Percentiles rank a stretch among this genome's conserved stretches.
Conservation (phyloP, 2,888 invertebrate species). For the Ditylenchus weischeri region DNA sequence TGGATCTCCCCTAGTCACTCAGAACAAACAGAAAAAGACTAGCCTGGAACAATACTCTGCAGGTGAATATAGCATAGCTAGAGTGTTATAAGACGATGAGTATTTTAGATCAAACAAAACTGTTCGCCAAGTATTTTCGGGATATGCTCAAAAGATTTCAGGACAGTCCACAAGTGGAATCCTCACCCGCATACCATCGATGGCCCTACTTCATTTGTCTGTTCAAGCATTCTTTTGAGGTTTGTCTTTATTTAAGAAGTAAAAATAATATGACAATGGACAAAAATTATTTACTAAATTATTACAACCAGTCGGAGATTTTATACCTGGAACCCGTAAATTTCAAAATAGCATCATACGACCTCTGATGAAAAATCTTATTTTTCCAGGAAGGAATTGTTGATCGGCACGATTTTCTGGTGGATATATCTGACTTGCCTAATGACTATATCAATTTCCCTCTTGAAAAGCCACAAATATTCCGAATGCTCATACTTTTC, state of each 20-base stretch:
- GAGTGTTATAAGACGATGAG: neutral
- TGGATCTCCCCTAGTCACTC: neutral
- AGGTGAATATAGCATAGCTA: conserved; percentile 9
- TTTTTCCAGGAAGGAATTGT: conserved; percentile 47
- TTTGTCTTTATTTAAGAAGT: neutral
- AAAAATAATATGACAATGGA: neutral
- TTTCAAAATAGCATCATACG: neutral
- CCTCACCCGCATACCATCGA: conserved; percentile 25
- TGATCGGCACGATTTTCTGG: conserved; percentile 53
- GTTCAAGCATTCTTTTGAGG: conserved; percentile 40
- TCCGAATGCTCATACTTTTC: conserved; percentile 37
- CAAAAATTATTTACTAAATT: too few species aligned
- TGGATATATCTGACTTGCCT: conserved; percentile 49
- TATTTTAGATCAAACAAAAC: conserved; percentile 26
- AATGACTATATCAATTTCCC: conserved; percentile 36
- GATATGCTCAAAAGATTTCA: conserved; percentile 27
- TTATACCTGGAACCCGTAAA: too few species aligned
- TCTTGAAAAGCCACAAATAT: conserved; percentile 39
- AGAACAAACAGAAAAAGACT: conserved; percentile 25
- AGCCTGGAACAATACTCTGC: conserved; percentile 13
- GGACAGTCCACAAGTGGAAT: conserved; percentile 26
- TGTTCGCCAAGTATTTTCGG: conserved; percentile 30
- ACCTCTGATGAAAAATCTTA: neutral
- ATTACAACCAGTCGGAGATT: too few species aligned
- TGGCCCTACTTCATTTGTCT: conserved; percentile 36